These are phyloP conservation scores for Henicopernis longicauda DNA, from an alignment of 2,113 vertebrate species.

Conservation along the genomic window DNA sequence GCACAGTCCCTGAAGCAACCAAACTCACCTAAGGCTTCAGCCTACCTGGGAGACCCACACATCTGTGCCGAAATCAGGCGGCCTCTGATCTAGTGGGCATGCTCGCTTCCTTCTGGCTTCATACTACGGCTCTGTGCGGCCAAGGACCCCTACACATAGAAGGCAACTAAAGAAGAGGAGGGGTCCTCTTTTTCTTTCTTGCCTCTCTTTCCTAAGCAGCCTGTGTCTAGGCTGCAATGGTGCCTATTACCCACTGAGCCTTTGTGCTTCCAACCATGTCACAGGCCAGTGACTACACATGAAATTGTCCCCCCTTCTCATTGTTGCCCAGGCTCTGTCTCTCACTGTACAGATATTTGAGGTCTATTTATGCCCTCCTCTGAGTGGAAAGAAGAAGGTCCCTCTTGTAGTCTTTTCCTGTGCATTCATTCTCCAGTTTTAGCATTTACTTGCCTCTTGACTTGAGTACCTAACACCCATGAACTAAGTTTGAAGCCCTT, in stretches of 20 bases:
- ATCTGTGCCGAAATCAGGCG: not conserved
- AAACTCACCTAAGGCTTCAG: not conserved
- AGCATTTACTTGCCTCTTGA: not conserved
- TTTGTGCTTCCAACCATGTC: not conserved
- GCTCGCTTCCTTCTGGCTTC: fast-evolving
- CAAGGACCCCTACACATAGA: not conserved
- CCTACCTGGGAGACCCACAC: fast-evolving
- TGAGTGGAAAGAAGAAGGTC: not conserved
- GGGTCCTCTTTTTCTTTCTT: not conserved
- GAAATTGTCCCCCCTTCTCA: not conserved
- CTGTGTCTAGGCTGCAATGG: not conserved
- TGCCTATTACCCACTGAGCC: not conserved
- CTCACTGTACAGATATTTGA: not conserved
- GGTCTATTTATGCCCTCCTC: not conserved
- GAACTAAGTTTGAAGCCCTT: not conserved
- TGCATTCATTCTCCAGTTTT: not conserved
- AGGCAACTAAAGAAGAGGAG: not conserved
- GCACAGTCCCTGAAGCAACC: not conserved
- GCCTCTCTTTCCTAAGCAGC: not conserved
- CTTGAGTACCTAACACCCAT: not conserved
- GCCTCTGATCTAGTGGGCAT: not conserved
- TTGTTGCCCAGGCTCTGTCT: not conserved
- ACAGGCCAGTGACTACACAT: not conserved
- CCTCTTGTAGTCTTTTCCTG: not conserved
- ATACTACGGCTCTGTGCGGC: not conserved